These are phyloP conservation scores for Ophthalmolycus amberensis DNA, from an alignment of 2,113 vertebrate genomes.

Conservation along the genomic window DNA sequence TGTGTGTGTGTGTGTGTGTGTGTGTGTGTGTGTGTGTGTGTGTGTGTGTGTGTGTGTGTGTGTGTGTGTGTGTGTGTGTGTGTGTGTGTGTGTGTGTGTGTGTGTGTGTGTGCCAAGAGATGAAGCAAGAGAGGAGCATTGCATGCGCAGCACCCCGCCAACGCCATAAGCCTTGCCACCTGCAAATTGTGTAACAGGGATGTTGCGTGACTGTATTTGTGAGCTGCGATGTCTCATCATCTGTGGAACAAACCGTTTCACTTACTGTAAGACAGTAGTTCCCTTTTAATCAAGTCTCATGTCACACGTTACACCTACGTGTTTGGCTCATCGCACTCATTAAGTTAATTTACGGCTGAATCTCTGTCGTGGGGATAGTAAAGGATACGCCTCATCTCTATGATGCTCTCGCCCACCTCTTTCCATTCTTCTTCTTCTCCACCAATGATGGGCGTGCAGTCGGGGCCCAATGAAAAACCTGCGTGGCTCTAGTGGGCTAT, in stretches of 20 bases:
- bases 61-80: neutral
- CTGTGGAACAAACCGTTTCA: neutral
- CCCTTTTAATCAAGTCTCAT: conserved; percentile 18
- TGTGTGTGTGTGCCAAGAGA: neutral
- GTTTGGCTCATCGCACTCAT: conserved; percentile 39
- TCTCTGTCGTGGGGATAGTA: conserved; percentile 33
- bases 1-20: conserved; percentile 10
- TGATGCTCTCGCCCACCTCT: conserved; percentile 43
- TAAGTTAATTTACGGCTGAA: conserved; percentile 60
- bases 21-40: neutral
- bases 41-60: neutral
- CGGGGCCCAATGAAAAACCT: conserved; percentile 46
- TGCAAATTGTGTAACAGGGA: neutral
- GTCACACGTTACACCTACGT: conserved; percentile 30
- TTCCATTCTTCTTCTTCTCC: conserved; percentile 38
- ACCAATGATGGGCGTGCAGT: conserved; percentile 22
- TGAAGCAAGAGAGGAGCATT: conserved; percentile 25
- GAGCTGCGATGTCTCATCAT: neutral
- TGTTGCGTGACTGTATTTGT: neutral
- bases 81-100: conserved; percentile 1
- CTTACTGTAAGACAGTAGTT: neutral
- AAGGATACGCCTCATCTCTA: conserved; percentile 54
- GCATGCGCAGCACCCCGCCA: neutral
- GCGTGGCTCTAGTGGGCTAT: conserved; percentile 24
- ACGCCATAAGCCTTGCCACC: conserved; percentile 2